Conservation (phyloP, 2,113 vertebrate species). For the Pitta sordida region DNA sequence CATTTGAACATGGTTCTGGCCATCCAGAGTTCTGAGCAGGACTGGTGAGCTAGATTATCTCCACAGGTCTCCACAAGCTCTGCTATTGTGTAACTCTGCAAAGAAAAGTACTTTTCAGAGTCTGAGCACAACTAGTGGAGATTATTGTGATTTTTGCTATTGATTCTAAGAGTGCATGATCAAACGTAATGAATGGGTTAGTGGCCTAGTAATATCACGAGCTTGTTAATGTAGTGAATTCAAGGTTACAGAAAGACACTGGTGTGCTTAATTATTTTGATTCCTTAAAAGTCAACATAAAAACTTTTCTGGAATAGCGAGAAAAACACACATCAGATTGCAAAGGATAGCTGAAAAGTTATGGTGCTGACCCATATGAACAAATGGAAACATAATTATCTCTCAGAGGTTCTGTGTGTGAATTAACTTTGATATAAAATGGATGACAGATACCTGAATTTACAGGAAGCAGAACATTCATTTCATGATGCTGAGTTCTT, state of each 20-base stretch:
- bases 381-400: slow-evolving; percentile 9
- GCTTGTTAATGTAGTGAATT: background rate
- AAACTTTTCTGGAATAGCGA: background rate
- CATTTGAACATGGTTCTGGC: background rate
- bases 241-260: background rate
- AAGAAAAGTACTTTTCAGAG: background rate
- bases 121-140: background rate
- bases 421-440: background rate
- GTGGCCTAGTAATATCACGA: background rate
- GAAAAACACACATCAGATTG: background rate
- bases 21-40: background rate
- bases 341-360: background rate
- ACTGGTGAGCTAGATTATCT: background rate
- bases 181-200: background rate
- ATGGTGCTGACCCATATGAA: background rate
- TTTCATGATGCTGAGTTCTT: background rate
- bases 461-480: background rate
- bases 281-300: slow-evolving; percentile 29
- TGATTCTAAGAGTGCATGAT: background rate
- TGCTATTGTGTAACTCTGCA: background rate
- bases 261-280: background rate
- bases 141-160: background rate
- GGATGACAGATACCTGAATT: background rate
- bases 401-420: background rate
- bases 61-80: background rate